Evolutionary conservation across 2,113 vertebrate species (phyloP).

Genomic region (Osmerus mordax): DNA sequence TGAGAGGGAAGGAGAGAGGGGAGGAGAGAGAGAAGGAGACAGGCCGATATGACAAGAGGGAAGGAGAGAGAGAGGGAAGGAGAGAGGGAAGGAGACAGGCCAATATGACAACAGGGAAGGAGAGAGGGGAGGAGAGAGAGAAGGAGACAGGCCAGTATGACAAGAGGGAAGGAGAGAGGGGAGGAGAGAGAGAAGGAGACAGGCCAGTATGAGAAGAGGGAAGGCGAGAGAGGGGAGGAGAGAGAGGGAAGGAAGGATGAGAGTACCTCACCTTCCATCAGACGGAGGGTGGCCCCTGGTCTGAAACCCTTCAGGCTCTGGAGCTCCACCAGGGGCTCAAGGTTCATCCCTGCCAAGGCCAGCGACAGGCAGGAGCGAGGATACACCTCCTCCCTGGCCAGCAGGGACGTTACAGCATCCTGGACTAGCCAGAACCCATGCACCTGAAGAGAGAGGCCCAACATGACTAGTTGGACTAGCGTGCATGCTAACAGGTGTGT

Average conservation of each 20-base stretch:
- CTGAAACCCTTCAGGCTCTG: conserved; percentile 70
- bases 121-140: no score
- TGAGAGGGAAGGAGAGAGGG: no score
- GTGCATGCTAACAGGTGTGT: neutral
- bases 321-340: conserved; percentile 68
- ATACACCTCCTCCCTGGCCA: conserved; percentile 67
- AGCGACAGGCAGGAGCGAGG: conserved; percentile 70
- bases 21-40: no score
- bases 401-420: conserved; percentile 60
- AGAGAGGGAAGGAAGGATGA: neutral
- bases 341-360: conserved; percentile 57
- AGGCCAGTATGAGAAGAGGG: neutral
- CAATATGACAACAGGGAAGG: no score
- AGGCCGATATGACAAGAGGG: no score
- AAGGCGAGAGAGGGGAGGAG: neutral
- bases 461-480: no score
- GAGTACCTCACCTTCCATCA: conserved; percentile 67
- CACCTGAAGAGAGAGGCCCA: conserved; percentile 51
- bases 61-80: no score
- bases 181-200: no score
- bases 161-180: no score
- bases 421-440: conserved; percentile 72
- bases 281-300: conserved; percentile 65
- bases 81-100: no score
- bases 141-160: no score